Base-by-base conservation (phyloP, 2,113 vertebrate genomes). In the Eurypyga helias region DNA sequence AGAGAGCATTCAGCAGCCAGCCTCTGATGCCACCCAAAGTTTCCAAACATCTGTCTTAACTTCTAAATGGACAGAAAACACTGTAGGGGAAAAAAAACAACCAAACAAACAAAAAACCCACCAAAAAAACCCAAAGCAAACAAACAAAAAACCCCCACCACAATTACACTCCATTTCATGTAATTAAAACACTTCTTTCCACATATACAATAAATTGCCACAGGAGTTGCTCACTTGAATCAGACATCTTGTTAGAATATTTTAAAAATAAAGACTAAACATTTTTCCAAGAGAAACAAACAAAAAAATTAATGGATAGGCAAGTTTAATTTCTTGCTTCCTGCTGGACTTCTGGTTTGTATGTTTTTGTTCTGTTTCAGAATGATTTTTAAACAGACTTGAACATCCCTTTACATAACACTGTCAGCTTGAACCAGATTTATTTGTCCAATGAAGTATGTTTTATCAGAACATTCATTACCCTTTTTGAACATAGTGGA, bases 401-500 rank as follows among this genome's bases (percentile, higher is more conserved):
- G 81, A 90, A 79, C 73, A 80, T 82, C 92, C 90, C 95, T 97
- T 98, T 88, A 81, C 75, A 62, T 92, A 97, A 72, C 75, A 70
- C 21, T 93, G 77, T 90, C 92, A 97, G 77, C 85, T 93, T 91
- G 95, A 96, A 94, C 85, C 81, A 95, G 95, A 97, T 96, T 92
- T 97, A 97, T 97, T 96, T 97, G 88, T 67, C 85, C 96, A 95
- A 91, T 97, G 96, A 96, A 96, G 88, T 94, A 92, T 89, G 87
- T 89, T 93, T 97, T 96, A 97, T 94, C 95, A 97, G 97, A 98
- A 96, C 90, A 96, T 97, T 96, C 97, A 97, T 98, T 51, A 94
- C 97, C 96, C 97, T 98, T 98, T 97, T 93, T 97, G 95, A 95
- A 87, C 82, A 96, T 70, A 77, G 60, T 51, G 94, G 94, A 97